Conservation (phyloP, 2,113 vertebrate species). For the Tretioscincus oriximinensis region DNA sequence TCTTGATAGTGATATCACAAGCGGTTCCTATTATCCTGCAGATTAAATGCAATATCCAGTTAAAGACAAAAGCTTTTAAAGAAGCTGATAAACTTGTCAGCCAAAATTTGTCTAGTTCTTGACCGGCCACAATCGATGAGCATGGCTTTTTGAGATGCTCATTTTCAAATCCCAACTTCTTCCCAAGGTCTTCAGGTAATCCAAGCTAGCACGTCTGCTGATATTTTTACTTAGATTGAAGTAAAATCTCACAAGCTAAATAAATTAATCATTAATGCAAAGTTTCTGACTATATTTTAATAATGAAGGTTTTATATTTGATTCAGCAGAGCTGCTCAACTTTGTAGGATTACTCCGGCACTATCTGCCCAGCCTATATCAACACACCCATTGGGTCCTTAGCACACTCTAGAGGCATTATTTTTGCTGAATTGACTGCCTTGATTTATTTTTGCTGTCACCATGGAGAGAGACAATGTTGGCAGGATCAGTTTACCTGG, state of each 20-base stretch:
- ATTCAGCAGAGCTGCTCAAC: background rate
- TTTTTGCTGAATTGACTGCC: too few relatives aligned
- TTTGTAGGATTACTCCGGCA: background rate
- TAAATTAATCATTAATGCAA: background rate
- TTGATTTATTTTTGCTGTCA: too few relatives aligned
- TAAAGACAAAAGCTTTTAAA: too few relatives aligned
- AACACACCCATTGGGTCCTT: too few relatives aligned
- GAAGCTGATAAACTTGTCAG: background rate
- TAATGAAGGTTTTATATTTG: background rate
- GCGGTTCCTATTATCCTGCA: background rate
- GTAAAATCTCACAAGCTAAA: background rate
- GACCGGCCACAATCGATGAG: background rate
- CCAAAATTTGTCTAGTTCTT: background rate
- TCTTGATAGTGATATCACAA: too few relatives aligned
- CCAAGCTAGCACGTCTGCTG: background rate
- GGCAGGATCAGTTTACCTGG: too few relatives aligned
- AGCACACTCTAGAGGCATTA: too few relatives aligned
- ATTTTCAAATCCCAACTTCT: too few relatives aligned
- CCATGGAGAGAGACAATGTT: too few relatives aligned
- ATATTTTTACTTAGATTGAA: background rate
- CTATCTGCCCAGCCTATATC: too few relatives aligned
- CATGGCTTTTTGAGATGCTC: too few relatives aligned
- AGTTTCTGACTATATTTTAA: background rate
- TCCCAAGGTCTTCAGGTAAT: background rate
- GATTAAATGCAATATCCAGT: background rate